Base-by-base conservation (phyloP, 2,797 vertebrate species). In the Phaenicophaeus curvirostris region DNA sequence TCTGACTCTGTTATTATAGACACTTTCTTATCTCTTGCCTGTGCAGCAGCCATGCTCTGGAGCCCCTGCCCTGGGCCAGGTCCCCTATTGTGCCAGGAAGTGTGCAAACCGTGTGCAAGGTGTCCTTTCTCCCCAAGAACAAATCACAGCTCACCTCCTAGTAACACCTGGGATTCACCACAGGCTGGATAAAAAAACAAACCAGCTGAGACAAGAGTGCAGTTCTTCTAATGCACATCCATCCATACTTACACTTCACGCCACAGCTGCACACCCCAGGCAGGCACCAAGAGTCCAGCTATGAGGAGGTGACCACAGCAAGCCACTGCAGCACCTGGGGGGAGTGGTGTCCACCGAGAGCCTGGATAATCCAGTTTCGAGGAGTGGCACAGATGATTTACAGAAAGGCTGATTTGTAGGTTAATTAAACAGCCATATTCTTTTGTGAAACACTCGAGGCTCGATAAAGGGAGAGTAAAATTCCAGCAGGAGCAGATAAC, bases 401-500 rank as follows among this genome's bases (percentile, higher is more conserved):
- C 76, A 67, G 91, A 86, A 35, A 79, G 55, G 76, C 85, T 96
- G 95, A 95, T 94, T 77, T 90, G 94, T 74, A 42, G 93, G 87
- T 90, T 94, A 96, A 96, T 96, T 97, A 91, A 94, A 91, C 85
- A 90, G 91, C 89, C 95, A 94, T 95, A 88, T 93, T 94, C 94
- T 94, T 87, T 93, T 94, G 85, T 82, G 87, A 87, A 94, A 75
- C 87, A 82, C 93, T 91, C 4, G 3, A 90, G 65, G 80, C 87
- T 90, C 21, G 2, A 90, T 19, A 81, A 73, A 73, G n/a, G 57
- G 76, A 88, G 89, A 89, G 69, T 41, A 91, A 53, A 96, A 96
- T 95, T 96, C 94, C 91, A 93, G 87, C 77, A 93, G 92, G 53
- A 92, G 57, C 53, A 84, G 89, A 96, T 96, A 96, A 95, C n/a